A percentile compares a stretch with the other conserved stretches of the same genome.
phyloP scores from a whole-genome alignment of 1,140 invertebrate genomes.

The Heliconius hermathena region DNA sequence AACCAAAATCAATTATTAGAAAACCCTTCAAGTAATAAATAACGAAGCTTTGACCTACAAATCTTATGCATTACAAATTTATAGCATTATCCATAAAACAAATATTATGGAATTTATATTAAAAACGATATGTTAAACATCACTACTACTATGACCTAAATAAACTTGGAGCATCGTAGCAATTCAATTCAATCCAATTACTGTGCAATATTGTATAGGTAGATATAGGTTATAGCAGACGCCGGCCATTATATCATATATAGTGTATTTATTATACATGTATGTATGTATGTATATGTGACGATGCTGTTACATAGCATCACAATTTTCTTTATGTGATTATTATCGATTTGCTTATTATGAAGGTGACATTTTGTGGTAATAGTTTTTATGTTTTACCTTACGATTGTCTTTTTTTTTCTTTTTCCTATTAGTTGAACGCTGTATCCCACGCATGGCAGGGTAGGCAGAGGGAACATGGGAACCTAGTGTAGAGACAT shows the following conservation, averaged over 20 bases:
- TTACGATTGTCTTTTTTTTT: neutral
- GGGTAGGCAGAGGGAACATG: too few species aligned
- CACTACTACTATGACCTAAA: constrained; percentile 49
- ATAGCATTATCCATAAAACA: constrained; percentile 9
- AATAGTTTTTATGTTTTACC: neutral
- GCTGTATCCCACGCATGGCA: too few species aligned
- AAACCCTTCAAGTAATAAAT: neutral
- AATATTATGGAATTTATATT: constrained; percentile 44
- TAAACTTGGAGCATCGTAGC: constrained; percentile 45
- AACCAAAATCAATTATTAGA: neutral
- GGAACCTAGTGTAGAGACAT: too few species aligned
- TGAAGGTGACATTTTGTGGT: neutral
- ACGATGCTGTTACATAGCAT: neutral
- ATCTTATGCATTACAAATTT: constrained; percentile 1
- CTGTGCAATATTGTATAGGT: constrained; percentile 50
- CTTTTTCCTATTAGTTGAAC: too few species aligned
- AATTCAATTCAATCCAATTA: constrained; percentile 70
- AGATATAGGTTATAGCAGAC: constrained; percentile 18
- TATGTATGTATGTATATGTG: neutral
- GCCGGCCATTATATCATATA: constrained; percentile 20
- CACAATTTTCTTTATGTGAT: neutral
- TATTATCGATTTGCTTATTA: neutral
- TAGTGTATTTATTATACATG: constrained; percentile 17
- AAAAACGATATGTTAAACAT: constrained; percentile 47
- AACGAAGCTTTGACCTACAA: neutral